Percentiles rank a stretch among this genome's conserved stretches.
Evolutionary conservation across 2,797 vertebrate species (phyloP).

Genomic region (Phaenicophaeus curvirostris): DNA sequence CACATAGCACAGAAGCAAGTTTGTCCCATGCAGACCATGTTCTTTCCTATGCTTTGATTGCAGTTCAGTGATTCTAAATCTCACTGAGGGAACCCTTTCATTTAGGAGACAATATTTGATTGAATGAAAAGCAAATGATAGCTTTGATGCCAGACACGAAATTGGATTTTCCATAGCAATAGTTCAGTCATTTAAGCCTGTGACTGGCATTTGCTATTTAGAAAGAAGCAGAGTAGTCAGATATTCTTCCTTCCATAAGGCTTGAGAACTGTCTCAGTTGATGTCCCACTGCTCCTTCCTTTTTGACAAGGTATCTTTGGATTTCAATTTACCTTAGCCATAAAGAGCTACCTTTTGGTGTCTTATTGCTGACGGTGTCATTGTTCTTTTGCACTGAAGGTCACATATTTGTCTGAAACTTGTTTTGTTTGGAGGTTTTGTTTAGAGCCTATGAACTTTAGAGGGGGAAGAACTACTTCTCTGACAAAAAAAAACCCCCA

Average conservation of each 20-base stretch:
- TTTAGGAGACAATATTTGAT: not conserved
- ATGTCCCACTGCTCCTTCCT: not conserved
- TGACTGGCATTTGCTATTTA: not conserved
- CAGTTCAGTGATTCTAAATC: not conserved
- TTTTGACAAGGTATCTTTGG: not conserved
- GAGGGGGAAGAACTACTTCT: not conserved
- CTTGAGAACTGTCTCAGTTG: not conserved
- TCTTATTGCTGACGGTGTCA: not conserved
- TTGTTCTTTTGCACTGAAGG: not conserved
- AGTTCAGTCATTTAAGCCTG: not conserved
- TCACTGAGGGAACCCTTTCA: not conserved
- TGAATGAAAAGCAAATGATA: not conserved
- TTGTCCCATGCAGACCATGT: not conserved
- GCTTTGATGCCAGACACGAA: not conserved
- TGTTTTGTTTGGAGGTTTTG: not conserved
- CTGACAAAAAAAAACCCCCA: not conserved
- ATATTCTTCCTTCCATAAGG: not conserved
- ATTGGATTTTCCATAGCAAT: not conserved
- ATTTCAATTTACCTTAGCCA: not conserved
- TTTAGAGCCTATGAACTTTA: not conserved
- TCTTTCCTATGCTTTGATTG: not conserved
- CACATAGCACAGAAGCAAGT: not conserved
- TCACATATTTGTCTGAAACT: not conserved
- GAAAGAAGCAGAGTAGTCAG: not conserved
- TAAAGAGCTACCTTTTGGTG: not conserved